Conservation (phyloP, 1,140 invertebrate genomes). For the Ptiloglossa arizonensis region DNA sequence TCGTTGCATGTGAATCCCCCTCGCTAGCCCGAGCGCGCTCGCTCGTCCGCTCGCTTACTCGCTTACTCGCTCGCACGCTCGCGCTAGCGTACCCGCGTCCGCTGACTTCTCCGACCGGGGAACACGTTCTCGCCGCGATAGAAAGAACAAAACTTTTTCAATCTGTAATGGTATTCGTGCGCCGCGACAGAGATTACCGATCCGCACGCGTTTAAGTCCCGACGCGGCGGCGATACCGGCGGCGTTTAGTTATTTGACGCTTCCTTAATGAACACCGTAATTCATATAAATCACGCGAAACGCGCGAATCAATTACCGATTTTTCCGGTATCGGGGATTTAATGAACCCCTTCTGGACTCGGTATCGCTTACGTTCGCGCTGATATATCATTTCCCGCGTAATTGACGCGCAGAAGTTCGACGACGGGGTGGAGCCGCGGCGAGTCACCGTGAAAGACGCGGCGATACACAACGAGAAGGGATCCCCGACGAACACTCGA, state of each 20-base stretch:
- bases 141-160: conserved; percentile 41
- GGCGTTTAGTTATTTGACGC: conserved; percentile 19
- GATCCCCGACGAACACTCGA: no score
- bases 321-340: conserved; percentile 17
- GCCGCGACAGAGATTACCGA: conserved; percentile 7
- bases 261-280: conserved; percentile 31
- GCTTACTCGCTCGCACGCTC: no score
- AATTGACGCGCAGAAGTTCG: conserved; percentile 4
- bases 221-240: background rate
- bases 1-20: conserved; percentile 61
- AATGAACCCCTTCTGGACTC: conserved; percentile 33
- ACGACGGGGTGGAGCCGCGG: background rate
- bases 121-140: conserved; percentile 45
- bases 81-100: no score
- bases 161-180: conserved; percentile 1
- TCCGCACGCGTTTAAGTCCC: background rate
- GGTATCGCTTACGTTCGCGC: conserved; percentile 1
- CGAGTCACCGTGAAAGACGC: no score
- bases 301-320: conserved; percentile 25
- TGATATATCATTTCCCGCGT: conserved; percentile 35
- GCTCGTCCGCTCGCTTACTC: no score
- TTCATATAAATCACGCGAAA: conserved; percentile 39
- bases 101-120: conserved; percentile 23
- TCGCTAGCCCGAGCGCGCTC: no score
- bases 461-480: no score